Percentiles rank a stretch among this genome's conserved stretches.
phyloP scores from a whole-genome alignment of 2,797 vertebrate species.

The Aeoliscus strigatus region DNA sequence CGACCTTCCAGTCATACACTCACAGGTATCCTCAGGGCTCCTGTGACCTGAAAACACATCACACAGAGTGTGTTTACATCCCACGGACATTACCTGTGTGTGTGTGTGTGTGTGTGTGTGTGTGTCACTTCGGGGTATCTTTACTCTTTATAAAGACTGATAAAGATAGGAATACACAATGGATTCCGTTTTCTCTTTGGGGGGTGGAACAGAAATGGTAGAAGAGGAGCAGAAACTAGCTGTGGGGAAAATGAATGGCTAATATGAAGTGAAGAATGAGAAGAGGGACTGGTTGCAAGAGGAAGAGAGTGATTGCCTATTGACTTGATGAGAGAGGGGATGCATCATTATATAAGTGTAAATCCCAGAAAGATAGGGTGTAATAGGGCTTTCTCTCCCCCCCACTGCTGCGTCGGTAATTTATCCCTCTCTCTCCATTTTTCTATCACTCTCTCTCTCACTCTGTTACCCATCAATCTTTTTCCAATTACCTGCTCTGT shows the following conservation, averaged over 20 bases:
- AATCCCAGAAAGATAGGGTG: slow-evolving; percentile 72
- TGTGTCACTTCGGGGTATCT: slow-evolving; percentile 6
- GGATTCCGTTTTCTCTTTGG: slow-evolving; percentile 35
- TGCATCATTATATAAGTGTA: slow-evolving; percentile 74
- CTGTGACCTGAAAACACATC: slow-evolving; percentile 13
- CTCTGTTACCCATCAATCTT: slow-evolving; percentile 79
- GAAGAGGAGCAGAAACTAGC: slow-evolving; percentile 19
- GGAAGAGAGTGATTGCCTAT: slow-evolving; percentile 63
- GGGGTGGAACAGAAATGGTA: slow-evolving; percentile 9
- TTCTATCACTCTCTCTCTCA: slow-evolving; percentile 49
- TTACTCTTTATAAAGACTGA: slow-evolving; percentile 22
- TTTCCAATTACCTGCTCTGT: slow-evolving; percentile 83
- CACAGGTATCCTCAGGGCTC: slow-evolving; percentile 23
- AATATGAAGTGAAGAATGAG: slow-evolving; percentile 33
- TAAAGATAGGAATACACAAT: slow-evolving; percentile 52
- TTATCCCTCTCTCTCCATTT: slow-evolving; percentile 59
- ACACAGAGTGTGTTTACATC: slow-evolving; percentile 12
- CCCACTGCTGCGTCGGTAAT: slow-evolving; percentile 58
- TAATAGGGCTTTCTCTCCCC: slow-evolving; percentile 65
- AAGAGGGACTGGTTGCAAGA: slow-evolving; percentile 44
- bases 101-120: slow-evolving; percentile 4
- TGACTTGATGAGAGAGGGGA: slow-evolving; percentile 64
- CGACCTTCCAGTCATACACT: slow-evolving; percentile 26
- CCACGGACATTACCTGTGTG: background rate
- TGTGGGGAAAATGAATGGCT: slow-evolving; percentile 15